Evolutionary conservation across 2,113 vertebrate species (phyloP), one percentile per base, ranked within the genome.

Genomic region (Copsychus sechellarum): DNA sequence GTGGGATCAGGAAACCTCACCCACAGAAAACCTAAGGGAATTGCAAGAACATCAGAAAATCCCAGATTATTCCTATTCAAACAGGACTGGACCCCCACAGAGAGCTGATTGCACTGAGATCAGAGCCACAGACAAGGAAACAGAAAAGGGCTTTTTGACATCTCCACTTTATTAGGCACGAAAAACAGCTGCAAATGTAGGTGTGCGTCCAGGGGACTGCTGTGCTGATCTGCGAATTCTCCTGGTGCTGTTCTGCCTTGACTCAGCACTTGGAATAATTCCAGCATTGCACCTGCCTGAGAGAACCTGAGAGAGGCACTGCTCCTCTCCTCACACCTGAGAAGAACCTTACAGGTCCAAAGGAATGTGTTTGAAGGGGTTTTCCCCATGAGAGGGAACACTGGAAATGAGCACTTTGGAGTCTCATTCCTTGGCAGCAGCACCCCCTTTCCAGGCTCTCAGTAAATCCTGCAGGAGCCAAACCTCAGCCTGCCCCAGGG

Each of bases 391-490:
- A 48, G 47, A 24, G 47, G 47, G 47, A 48, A 26, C 48, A 26
- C 9, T 50, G 45, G 22, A 21, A 45, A 4, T 1, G 1, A 0
- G 1, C 3, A 0, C 6, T 38, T 34, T 31, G 28, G 10, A 2
- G 33, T 47, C 36, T 33, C 14, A 3, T 18, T 26, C 1, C 45
- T n/a, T 7, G 1, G 7, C 62, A 15, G 7, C 57, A 66, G 51
- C 6, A 0, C 6, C 54, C 53, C 0, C 0, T 42, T 56, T 8
- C 31, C 73, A 45, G 56, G 18, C 2, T 9, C 0, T 14, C 15
- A 38, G 29, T 1, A 1, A 36, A 4, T 14, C 2, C 33, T 5
- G 2, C 6, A 1, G 5, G 51, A 54, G 26, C 5, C 66, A 21
- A 9, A 15, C 17, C 54, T 11, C 62, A 29, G 26, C 5, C 0